Evolutionary conservation across 2,797 vertebrate genomes (phyloP), one percentile per base, ranked within the genome.

Genomic region (Microctenopoma steveboyesi): DNA sequence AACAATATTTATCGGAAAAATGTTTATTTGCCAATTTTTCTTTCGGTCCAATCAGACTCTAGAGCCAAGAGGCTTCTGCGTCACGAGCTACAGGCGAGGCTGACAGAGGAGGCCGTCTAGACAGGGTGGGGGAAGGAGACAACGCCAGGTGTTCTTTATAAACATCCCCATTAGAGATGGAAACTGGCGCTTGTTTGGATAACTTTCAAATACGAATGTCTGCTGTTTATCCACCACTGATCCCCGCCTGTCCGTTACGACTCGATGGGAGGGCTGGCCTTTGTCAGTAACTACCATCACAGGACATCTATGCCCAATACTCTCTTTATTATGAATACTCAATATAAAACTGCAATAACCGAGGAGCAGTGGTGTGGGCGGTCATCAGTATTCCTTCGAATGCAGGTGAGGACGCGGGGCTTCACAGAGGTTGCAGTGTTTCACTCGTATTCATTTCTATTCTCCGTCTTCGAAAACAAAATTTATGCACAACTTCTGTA

Each of bases 261-360:
- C 79, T 49, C 27, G 2, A 78, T 67, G 52, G 61, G 69, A 73
- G 67, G 66, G 71, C 33, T 45, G 25, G 50, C 79, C 51, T 51
- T 69, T 78, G 79, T 89, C 85, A 79, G 85, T 84, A 82, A 79
- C 72, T 40, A 37, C 84, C 88, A 93, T 93, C 92, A 93, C 84
- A 69, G 86, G 86, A 91, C 93, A 93, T 93, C 91, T 59, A 91
- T 92, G 91, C 53, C 62, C 84, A 86, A 92, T 89, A 84, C 66
- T 79, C 55, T 61, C 72, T 86, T 87, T 66, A 76, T 90, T 89
- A 91, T 72, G 65, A 84, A 75, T 66, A 71, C 84, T 76, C 61
- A 73, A 89, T 88, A 81, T 70, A 42, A 72, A 82, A 85, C 58
- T 69, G 72, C 77, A 81, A 83, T 81, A 80, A 72, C 68, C 61